phyloP scores from a whole-genome alignment of 1,140 invertebrate genomes.

The Psix sp. region DNA sequence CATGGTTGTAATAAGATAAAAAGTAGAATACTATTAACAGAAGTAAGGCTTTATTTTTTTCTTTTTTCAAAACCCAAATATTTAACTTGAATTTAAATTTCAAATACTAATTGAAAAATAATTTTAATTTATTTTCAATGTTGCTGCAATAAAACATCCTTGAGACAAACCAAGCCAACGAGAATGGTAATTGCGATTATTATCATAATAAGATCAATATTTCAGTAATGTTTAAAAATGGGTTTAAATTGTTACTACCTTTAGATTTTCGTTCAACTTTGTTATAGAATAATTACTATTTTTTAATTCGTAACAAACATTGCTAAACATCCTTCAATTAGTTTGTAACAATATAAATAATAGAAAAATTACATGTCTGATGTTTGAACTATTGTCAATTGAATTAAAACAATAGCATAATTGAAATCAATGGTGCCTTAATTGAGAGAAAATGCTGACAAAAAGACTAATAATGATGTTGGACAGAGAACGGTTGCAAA shows the following conservation, averaged over 20 bases:
- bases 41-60: no score
- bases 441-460: constrained; percentile 23
- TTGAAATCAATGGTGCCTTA: background rate
- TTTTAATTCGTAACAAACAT: background rate
- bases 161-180: constrained; percentile 18
- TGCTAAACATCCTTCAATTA: background rate
- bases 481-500: constrained; percentile 34
- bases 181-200: constrained; percentile 19
- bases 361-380: no score
- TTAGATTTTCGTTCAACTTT: background rate
- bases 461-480: constrained; percentile 44
- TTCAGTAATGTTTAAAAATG: background rate
- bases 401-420: background rate
- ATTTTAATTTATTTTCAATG: background rate
- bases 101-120: no score
- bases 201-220: constrained; percentile 22
- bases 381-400: background rate
- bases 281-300: background rate
- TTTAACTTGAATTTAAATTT: no score
- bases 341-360: no score
- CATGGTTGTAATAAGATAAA: no score
- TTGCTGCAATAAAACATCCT: constrained; percentile 7
- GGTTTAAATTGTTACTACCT: background rate
- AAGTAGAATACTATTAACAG: no score
- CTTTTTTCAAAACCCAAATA: no score